Percentiles rank a stretch among this genome's conserved stretches.
phyloP scores from a whole-genome alignment of 2,797 vertebrate genomes.

The Notolabrus celidotus region DNA sequence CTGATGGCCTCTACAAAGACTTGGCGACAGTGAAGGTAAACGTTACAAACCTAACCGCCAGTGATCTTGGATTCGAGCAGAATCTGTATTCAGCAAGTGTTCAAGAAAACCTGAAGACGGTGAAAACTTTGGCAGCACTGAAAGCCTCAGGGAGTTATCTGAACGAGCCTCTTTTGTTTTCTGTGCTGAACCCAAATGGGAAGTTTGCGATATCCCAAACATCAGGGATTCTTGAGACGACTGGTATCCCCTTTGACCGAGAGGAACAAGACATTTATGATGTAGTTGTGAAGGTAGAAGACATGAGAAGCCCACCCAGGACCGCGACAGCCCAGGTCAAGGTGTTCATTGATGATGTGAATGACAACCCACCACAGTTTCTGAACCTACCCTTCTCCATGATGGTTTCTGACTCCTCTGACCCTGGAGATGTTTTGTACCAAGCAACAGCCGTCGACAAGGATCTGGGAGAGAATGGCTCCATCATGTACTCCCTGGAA shows the following conservation, averaged over 20 bases:
- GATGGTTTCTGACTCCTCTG: conserved; percentile 89
- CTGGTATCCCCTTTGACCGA: conserved; percentile 89
- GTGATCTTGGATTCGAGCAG: conserved; percentile 87
- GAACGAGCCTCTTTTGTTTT: conserved; percentile 92
- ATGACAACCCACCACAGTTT: conserved; percentile 93
- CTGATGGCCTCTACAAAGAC: conserved; percentile 91
- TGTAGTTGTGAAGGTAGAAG: conserved; percentile 90
- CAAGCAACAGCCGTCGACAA: conserved; percentile 91
- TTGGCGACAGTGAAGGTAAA: conserved; percentile 87
- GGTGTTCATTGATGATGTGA: conserved; percentile 92
- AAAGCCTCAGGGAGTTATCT: conserved; percentile 86
- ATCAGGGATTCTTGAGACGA: conserved; percentile 92
- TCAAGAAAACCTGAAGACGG: conserved; percentile 86
- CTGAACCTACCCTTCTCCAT: conserved; percentile 91
- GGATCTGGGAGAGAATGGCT: conserved; percentile 90
- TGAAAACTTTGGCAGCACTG: conserved; percentile 85
- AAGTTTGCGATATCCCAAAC: conserved; percentile 87
- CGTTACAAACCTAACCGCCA: conserved; percentile 79
- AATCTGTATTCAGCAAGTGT: conserved; percentile 83
- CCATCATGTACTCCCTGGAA: conserved; percentile 88
- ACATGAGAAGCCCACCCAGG: conserved; percentile 87
- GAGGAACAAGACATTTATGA: conserved; percentile 88
- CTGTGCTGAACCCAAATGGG: conserved; percentile 88
- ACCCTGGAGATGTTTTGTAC: conserved; percentile 95
- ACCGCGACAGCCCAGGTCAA: conserved; percentile 89